A percentile compares a stretch with the other conserved stretches of the same genome.
Evolutionary conservation across 2,797 vertebrate genomes (phyloP).

Genomic region (Euthynnus affinis): DNA sequence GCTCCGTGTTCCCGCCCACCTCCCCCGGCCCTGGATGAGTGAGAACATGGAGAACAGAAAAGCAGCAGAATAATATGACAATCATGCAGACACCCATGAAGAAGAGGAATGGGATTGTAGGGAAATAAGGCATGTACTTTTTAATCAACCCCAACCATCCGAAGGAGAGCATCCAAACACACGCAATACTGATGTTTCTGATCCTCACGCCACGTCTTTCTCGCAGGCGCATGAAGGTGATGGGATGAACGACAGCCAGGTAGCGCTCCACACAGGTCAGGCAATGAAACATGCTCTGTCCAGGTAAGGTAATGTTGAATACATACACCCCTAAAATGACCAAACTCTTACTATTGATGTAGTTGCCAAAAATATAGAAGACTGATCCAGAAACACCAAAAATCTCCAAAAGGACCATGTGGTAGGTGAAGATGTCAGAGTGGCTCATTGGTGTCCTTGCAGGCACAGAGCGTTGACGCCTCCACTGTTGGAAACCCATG

Average conservation of each 20-base stretch:
- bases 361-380: rapidly evolving
- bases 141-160: rapidly evolving
- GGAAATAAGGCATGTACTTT: rapidly evolving
- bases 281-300: conserved; percentile 36
- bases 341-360: rapidly evolving
- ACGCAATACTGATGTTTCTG: neutral
- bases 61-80: neutral
- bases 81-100: rapidly evolving
- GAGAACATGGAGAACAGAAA: conserved; percentile 22
- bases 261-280: conserved; percentile 55
- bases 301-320: neutral
- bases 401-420: conserved; percentile 15
- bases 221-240: conserved; percentile 32
- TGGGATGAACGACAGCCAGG: conserved; percentile 44
- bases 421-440: conserved; percentile 38
- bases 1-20: neutral
- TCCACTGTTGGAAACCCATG: conserved; percentile 14
- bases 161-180: conserved; percentile 29
- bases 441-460: neutral
- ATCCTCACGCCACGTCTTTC: rapidly evolving
- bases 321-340: neutral
- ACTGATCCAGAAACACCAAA: rapidly evolving
- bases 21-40: neutral
- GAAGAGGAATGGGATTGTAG: rapidly evolving
- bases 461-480: neutral